Conservation (phyloP, 2,888 invertebrate genomes). For the Macrophya annulata region DNA sequence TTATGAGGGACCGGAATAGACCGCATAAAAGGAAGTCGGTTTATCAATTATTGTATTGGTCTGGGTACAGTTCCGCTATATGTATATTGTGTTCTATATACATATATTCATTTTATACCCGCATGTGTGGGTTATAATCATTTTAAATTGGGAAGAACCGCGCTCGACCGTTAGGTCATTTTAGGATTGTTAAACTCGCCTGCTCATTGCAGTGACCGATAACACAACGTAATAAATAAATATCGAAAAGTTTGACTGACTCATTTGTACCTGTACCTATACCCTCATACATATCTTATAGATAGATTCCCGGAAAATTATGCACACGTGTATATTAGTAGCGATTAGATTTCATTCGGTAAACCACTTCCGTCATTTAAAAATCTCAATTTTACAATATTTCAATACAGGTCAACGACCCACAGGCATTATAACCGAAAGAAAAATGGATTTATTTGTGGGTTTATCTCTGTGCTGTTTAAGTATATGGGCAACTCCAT, state of each 20-base stretch:
- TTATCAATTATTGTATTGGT: conserved; percentile 38
- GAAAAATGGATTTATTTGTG: not conserved
- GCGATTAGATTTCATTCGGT: conserved; percentile 1
- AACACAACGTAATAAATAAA: not conserved
- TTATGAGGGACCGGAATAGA: conserved; percentile 9
- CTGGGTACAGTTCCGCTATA: conserved; percentile 24
- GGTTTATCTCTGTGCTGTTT: not conserved
- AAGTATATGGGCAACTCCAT: not conserved
- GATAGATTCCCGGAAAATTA: not conserved
- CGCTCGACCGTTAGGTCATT: conserved; percentile 6
- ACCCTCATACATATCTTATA: not conserved
- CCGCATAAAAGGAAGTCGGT: conserved; percentile 38
- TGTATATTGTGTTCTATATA: not conserved
- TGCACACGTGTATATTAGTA: not conserved
- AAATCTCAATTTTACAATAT: not conserved
- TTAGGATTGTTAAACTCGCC: not conserved
- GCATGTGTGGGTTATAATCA: conserved; percentile 27
- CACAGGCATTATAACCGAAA: not conserved
- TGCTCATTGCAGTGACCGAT: not conserved
- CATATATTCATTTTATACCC: not conserved
- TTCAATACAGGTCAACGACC: not conserved
- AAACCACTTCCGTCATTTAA: not conserved
- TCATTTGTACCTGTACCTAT: not conserved
- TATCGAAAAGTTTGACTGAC: not conserved
- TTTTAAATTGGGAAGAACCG: not conserved